phyloP scores from a whole-genome alignment of 1,140 invertebrate genomes.

The Steinernema feltiae region DNA sequence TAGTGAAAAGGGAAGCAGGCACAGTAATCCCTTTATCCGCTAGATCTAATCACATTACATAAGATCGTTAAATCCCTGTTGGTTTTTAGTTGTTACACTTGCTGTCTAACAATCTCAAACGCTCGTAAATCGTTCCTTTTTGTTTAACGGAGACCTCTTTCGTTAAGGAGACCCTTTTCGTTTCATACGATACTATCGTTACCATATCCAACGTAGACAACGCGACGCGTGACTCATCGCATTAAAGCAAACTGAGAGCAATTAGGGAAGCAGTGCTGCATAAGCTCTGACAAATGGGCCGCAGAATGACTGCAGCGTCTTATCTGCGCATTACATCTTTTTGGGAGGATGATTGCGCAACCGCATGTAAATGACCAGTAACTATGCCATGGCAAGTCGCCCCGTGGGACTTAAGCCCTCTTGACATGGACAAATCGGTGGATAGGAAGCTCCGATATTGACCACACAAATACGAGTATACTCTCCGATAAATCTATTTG shows the following conservation, averaged over 20 bases:
- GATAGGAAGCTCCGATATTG: too few relatives aligned
- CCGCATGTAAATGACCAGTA: constrained; percentile 15
- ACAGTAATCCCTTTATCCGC: constrained; percentile 7
- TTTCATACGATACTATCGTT: not conserved
- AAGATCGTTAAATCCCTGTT: not conserved
- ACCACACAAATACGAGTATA: too few relatives aligned
- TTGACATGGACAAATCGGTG: constrained; percentile 9
- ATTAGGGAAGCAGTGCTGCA: constrained; percentile 5
- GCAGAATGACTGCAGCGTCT: not conserved
- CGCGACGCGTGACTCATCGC: constrained; percentile 2
- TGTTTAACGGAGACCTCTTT: too few relatives aligned
- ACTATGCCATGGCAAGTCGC: constrained; percentile 11
- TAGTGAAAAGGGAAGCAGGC: not conserved
- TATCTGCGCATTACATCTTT: constrained; percentile 14
- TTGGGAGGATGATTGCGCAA: constrained; percentile 11
- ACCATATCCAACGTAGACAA: too few relatives aligned
- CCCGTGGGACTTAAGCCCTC: not conserved
- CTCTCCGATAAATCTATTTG: not conserved
- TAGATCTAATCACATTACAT: constrained; percentile 8
- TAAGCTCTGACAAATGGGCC: constrained; percentile 11
- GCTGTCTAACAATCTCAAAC: not conserved
- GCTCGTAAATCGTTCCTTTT: not conserved
- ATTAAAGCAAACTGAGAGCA: constrained; percentile 11
- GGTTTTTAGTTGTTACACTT: constrained; percentile 11
- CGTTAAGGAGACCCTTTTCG: too few relatives aligned